Evolutionary conservation across 2,888 invertebrate species (phyloP).

Genomic region (Cecidostiba fungosa): DNA sequence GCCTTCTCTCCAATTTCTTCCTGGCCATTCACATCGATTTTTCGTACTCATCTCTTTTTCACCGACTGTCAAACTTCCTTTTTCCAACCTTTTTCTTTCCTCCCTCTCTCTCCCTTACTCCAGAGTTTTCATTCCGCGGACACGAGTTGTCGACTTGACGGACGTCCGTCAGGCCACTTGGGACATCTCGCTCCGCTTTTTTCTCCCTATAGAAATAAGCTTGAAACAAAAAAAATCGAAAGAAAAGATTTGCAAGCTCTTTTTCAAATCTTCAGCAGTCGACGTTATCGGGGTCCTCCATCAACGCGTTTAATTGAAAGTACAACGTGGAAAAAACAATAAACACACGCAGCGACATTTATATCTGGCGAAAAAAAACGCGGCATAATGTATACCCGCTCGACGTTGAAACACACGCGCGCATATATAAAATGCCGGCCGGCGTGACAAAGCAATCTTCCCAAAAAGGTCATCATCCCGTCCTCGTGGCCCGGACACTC

Average conservation of each 20-base stretch:
- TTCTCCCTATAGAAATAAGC: neutral
- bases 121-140: slow-evolving; percentile 40
- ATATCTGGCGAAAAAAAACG: neutral
- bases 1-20: slow-evolving; percentile 61
- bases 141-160: slow-evolving; percentile 60
- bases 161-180: slow-evolving; percentile 64
- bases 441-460: slow-evolving; percentile 58
- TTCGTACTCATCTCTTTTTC: slow-evolving; percentile 48
- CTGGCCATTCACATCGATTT: slow-evolving; percentile 63
- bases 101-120: neutral
- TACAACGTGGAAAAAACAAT: slow-evolving; percentile 16
- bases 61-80: slow-evolving; percentile 53
- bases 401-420: slow-evolving; percentile 11
- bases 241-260: too few relatives aligned
- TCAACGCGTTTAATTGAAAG: slow-evolving; percentile 21
- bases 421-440: slow-evolving; percentile 32
- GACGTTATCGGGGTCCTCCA: neutral
- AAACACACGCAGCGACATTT: neutral
- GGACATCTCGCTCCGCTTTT: slow-evolving; percentile 48
- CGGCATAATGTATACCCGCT: slow-evolving; percentile 39
- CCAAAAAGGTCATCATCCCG: slow-evolving; percentile 61
- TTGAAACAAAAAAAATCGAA: slow-evolving; percentile 19
- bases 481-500: slow-evolving; percentile 38
- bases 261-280: too few relatives aligned
- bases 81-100: slow-evolving; percentile 35